A percentile compares a stretch with the other conserved stretches of the same genome.
These are phyloP conservation scores for Myotis vivesi DNA, from an alignment of 2,797 vertebrate genomes.

Conservation along the genomic window DNA sequence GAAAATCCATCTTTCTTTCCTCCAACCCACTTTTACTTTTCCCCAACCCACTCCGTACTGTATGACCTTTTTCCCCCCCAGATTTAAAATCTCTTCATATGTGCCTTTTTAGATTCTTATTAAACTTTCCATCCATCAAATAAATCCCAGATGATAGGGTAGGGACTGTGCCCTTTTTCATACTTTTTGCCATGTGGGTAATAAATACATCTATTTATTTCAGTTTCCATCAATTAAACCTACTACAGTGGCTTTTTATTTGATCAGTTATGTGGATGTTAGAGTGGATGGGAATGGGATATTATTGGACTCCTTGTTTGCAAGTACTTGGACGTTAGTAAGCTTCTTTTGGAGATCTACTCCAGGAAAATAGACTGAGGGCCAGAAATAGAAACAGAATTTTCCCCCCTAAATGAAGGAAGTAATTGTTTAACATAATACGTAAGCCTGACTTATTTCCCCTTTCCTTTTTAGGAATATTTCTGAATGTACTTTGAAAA, in stretches of 20 bases:
- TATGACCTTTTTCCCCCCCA: slow-evolving; percentile 22
- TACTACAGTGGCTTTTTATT: slow-evolving; percentile 61
- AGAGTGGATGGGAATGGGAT: neutral
- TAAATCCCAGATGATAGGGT: slow-evolving; percentile 67
- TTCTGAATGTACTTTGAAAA: slow-evolving; percentile 40
- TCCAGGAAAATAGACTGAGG: slow-evolving; percentile 59
- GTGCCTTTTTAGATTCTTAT: slow-evolving; percentile 54
- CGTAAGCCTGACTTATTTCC: slow-evolving; percentile 51
- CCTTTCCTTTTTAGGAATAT: slow-evolving; percentile 46
- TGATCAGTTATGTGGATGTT: slow-evolving; percentile 1
- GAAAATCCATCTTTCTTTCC: slow-evolving; percentile 43
- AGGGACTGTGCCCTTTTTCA: slow-evolving; percentile 51
- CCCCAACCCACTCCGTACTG: neutral
- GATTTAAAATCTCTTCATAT: slow-evolving; percentile 54
- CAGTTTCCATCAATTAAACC: slow-evolving; percentile 63
- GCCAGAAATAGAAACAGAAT: slow-evolving; percentile 61
- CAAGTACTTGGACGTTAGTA: slow-evolving; percentile 47
- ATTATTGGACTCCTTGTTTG: slow-evolving; percentile 37
- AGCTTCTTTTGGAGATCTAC: slow-evolving; percentile 51
- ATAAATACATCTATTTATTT: slow-evolving; percentile 67
- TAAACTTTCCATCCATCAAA: slow-evolving; percentile 72
- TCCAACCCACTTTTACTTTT: neutral
- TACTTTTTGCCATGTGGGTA: slow-evolving; percentile 55
- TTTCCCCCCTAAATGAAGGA: slow-evolving; percentile 58
- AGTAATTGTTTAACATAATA: slow-evolving; percentile 72